Evolutionary conservation across 2,888 invertebrate species (phyloP).

Genomic region (Gari tellinella): DNA sequence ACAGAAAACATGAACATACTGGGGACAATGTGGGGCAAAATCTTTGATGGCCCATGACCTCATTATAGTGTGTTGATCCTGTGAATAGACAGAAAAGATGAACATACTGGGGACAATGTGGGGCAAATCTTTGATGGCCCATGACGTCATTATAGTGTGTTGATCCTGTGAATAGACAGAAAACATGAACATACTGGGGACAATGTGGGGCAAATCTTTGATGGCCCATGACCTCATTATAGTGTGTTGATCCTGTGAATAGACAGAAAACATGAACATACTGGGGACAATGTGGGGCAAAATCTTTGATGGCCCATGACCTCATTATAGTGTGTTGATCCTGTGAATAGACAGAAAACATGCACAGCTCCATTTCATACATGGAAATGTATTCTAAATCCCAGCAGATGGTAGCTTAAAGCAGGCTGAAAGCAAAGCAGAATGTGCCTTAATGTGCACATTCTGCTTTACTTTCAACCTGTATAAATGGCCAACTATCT

Average conservation of each 20-base stretch:
- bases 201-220: slow-evolving; percentile 98
- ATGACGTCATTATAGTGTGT: slow-evolving; percentile 93
- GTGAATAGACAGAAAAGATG: slow-evolving; percentile 33
- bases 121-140: slow-evolving; percentile 99
- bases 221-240: slow-evolving; percentile 97
- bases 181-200: slow-evolving; percentile 87
- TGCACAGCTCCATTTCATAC: not conserved
- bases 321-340: slow-evolving; percentile 91
- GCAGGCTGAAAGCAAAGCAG: too few relatives aligned
- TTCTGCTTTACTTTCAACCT: too few relatives aligned
- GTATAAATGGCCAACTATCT: too few relatives aligned
- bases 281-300: slow-evolving; percentile 97
- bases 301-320: slow-evolving; percentile 99
- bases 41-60: slow-evolving; percentile 99
- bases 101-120: slow-evolving; percentile 92
- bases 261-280: not conserved
- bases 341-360: slow-evolving; percentile 81
- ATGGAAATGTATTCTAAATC: not conserved
- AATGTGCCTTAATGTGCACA: too few relatives aligned
- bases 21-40: slow-evolving; percentile 97
- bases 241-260: slow-evolving; percentile 89
- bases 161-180: slow-evolving; percentile 87
- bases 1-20: slow-evolving; percentile 82
- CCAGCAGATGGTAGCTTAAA: too few relatives aligned
- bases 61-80: slow-evolving; percentile 91